Conservation (phyloP, 64 coral and sea anemone species). For the Stichodactyla helianthus region DNA sequence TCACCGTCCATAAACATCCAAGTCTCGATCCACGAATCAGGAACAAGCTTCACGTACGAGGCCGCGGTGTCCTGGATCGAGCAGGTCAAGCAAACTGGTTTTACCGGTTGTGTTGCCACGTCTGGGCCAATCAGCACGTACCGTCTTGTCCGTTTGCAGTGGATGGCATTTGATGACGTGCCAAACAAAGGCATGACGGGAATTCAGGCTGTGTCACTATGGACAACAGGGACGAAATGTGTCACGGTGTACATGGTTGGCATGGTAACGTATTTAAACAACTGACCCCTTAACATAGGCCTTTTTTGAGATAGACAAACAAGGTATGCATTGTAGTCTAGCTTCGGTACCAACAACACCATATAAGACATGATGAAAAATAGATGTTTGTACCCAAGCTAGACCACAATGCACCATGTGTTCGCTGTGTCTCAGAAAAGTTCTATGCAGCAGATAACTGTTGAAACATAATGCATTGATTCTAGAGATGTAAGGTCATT, state of each 20-base stretch:
- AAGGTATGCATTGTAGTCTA: no score
- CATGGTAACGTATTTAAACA: not conserved
- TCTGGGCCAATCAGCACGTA: constrained; percentile 50
- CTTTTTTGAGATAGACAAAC: no score
- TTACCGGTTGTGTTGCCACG: constrained; percentile 63
- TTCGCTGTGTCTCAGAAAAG: no score
- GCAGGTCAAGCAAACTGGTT: constrained; percentile 38
- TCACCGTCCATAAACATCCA: not conserved
- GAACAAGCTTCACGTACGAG: constrained; percentile 39
- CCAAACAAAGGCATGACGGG: constrained; percentile 25
- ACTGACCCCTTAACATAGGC: not conserved
- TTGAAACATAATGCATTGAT: not conserved
- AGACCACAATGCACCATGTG: no score
- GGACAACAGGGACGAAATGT: constrained; percentile 79
- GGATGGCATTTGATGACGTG: constrained; percentile 56
- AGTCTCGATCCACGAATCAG: constrained; percentile 11
- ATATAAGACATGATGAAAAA: no score
- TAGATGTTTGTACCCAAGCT: no score
- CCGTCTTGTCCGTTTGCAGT: constrained; percentile 34
- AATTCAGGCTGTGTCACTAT: constrained; percentile 41
- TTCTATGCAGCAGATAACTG: not conserved
- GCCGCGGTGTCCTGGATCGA: constrained; percentile 77
- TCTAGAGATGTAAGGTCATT: not conserved
- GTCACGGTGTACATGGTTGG: constrained; percentile 33
- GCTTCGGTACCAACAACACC: no score